These are phyloP conservation scores for Bolborhynchus lineola DNA, from an alignment of 2,113 vertebrate genomes.

Conservation along the genomic window DNA sequence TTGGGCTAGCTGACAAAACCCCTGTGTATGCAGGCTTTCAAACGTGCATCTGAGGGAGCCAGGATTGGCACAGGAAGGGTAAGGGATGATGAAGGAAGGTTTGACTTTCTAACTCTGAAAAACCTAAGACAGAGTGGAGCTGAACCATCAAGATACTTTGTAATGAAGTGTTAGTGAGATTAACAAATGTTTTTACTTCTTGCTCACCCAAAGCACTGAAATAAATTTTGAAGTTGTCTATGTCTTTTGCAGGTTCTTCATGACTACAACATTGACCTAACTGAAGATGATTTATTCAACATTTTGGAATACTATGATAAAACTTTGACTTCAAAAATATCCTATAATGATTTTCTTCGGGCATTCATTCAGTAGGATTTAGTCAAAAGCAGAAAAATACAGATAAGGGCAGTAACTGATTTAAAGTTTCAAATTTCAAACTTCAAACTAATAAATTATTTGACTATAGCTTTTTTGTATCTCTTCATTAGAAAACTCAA, in stretches of 20 bases:
- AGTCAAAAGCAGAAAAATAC: not conserved
- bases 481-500: constrained; percentile 53
- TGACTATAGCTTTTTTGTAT: not conserved
- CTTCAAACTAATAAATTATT: constrained; percentile 50
- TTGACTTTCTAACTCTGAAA: not conserved
- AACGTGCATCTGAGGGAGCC: not conserved
- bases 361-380: constrained; percentile 72
- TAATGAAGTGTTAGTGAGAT: not conserved
- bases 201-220: not conserved
- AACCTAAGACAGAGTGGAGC: not conserved
- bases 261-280: constrained; percentile 67
- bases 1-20: not conserved
- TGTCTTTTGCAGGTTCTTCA: constrained; percentile 68
- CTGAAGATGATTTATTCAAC: constrained; percentile 76
- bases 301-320: constrained; percentile 77
- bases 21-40: not conserved
- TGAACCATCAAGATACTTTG: not conserved
- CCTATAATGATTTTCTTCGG: constrained; percentile 80
- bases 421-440: constrained; percentile 25
- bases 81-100: not conserved
- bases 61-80: not conserved
- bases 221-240: not conserved
- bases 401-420: constrained; percentile 35
- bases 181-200: not conserved
- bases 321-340: constrained; percentile 71